Evolutionary conservation across 2,888 invertebrate species (phyloP), one percentile per base, ranked within the genome.

Genomic region (Himalopsyche kuldschensis): DNA sequence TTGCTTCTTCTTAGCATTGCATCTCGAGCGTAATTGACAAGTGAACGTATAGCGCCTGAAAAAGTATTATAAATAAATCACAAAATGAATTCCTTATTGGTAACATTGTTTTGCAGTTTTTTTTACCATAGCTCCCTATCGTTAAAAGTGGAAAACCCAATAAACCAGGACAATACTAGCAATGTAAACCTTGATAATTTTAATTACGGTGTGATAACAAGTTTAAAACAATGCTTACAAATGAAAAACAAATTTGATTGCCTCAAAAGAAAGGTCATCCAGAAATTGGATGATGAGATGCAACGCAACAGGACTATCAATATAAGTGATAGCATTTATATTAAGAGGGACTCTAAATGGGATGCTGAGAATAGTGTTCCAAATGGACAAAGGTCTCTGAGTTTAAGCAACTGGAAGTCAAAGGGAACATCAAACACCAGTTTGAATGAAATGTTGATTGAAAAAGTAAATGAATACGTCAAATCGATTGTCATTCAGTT

Each of bases 401-500:
- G 48, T 24, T 11, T 78, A 15, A 77, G 75, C 24, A 69, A 32
- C 5, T 69, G 24, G n/a, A 48, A 89, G n/a, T 20, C 82, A 78
- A 79, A 84, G 75, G 82, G 80, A 6, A 78, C 69, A 17, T 55
- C 76, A 15, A 79, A 46, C 15, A 31, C 31, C 35, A 55, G 31
- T n/a, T 46, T 84, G 24, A 84, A 88, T 83, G 89, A 89, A 78
- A 86, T 89, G 47, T 82, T 91, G 15, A 87, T 88, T 81, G 88
- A 89, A n/a, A 90, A 90, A 87, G 86, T 91, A 4, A 88, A 89
- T 46, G 89, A 90, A 78, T 90, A 90, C 82, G 88, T 91, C 47
- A 89, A 89, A 82, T 91, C 91, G 0, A 88, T 91, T 84, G 88
- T 89, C 3, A 86, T 92, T 20, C 90, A 90, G 84, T 87, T 91